Evolutionary conservation across 37 sponge, comb jelly and placozoan species (phyloP), one percentile per base, ranked within the genome.

Genomic region (Bolinopsis microptera): DNA sequence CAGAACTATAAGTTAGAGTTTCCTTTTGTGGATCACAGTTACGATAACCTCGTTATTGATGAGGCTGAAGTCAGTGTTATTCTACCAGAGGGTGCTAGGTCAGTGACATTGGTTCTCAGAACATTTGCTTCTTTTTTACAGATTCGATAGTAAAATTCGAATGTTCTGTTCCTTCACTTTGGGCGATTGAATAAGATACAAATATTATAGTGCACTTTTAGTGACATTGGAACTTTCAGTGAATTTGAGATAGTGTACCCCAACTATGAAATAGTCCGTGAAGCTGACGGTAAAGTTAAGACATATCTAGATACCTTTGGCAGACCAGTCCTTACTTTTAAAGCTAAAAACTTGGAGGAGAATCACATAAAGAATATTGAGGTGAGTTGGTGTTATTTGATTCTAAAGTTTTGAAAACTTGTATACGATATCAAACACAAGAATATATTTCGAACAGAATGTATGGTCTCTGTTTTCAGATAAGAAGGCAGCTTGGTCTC

Each of bases 291-390:
- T 0, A 32, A 36, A 23, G 35, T 82, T 35, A 82, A 93, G 93
- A 98, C 99, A 5, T 98, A 98, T 93, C 93, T 98, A 76, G 99
- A 98, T 93, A 96, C 96, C 16, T 77, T 96, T 2, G 99, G 99
- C 0, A 93, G 99, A n/a, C 97, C 97, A 0, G 97, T 98, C 27
- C 93, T 98, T 30, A 70, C 93, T 22, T 93, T 93, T 31, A 94
- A 68, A 16, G 92, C 38, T 0, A 61, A 32, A 3, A 97, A 98
- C 83, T 93, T 98, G 27, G 97, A 97, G 32, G 97, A 98, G 83
- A 95, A 97, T 39, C 99, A 98, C 86, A 97, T 98, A n/a, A 93
- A 96, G 69, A 95, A 98, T 35, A 96, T 98, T 94, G 93, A 95
- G 92, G 94, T 96, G 36, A 37, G 76, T 0, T 23, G 70, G 39